Base-by-base conservation (phyloP, 2,888 invertebrate genomes). In the Drosophila pegasa region DNA sequence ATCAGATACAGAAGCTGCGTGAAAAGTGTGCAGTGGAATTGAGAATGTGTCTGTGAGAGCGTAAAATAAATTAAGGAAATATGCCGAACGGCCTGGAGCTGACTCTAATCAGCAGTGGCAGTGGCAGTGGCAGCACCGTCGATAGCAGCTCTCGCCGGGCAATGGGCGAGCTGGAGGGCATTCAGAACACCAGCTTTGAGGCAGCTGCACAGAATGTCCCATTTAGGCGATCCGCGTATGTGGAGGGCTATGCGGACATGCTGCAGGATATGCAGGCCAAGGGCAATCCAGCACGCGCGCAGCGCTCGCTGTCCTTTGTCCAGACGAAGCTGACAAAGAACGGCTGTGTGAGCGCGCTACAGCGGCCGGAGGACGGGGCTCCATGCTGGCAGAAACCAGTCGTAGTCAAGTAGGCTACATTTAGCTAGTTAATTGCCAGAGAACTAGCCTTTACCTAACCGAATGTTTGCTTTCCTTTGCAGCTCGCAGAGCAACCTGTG, bases 401-500 rank as follows among this genome's bases (percentile, higher is more conserved):
- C 38, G 51, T 77, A 48, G 62, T 81, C 43, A 89, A 90, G 90
- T 90, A 90, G 78, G 78, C 66, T 31, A 14, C 22, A 3, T 3
- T 12, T 4, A 60, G 27, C 9, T 22, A 16, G 2, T 1, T 27
- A 12, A 8, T 2, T 1, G 2, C n/a, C 9, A 8, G 1, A 12
- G n/a, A 20, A 8, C 10, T 2, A 12, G 14, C 9, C 1, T n/a
- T 22, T 29, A 20, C 6, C 22, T 22, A 48, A 12, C 10, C 31
- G 22, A 22, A 16, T 12, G 14, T 8, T 56, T 22, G 51, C 16
- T 57, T 10, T 14, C 31, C 9, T n/a, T 80, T 87, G n/a, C 66
- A 94, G 95, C 74, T 95, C 96, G 48, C 96, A 95, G 92, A 94
- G 94, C 74, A 96, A 95, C 84, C 65, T 96, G 20, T 96, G 95